Percentiles rank a stretch among this genome's conserved stretches.
Conservation (phyloP, 1,140 invertebrate genomes). For the Harpegnathos saltator region DNA sequence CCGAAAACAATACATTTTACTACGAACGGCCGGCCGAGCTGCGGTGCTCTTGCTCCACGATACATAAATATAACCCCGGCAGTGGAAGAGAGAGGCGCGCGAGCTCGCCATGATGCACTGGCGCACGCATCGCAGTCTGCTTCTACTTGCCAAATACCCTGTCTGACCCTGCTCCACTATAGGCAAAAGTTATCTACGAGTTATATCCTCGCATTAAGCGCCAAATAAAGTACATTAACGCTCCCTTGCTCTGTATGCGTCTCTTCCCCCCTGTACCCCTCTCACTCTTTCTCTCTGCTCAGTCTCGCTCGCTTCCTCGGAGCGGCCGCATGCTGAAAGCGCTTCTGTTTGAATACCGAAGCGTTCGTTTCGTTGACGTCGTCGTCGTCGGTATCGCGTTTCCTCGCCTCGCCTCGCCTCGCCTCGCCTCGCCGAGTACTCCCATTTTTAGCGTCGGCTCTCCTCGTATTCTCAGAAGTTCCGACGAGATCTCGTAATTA, state of each 20-base stretch:
- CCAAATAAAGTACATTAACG: conserved; percentile 29
- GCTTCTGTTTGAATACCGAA: neutral
- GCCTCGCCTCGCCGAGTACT: no score
- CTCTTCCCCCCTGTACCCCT: neutral
- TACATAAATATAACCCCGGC: conserved; percentile 72
- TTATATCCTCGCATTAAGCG: neutral
- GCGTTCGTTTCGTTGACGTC: no score
- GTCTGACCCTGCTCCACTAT: neutral
- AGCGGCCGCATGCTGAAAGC: neutral
- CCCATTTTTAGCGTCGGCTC: no score
- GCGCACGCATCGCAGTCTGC: conserved; percentile 21
- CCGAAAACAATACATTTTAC: conserved; percentile 75
- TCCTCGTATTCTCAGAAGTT: no score
- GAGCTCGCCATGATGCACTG: conserved; percentile 65
- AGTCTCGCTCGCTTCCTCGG: no score
- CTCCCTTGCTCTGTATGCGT: conserved; percentile 5
- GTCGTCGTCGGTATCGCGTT: neutral
- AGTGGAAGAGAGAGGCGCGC: neutral
- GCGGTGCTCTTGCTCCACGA: conserved; percentile 18
- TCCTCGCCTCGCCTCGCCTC: no score
- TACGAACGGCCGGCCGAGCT: conserved; percentile 47
- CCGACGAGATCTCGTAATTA: no score
- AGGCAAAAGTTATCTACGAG: conserved; percentile 25
- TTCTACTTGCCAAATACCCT: conserved; percentile 70
- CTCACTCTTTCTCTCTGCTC: no score